Evolutionary conservation across 2,888 invertebrate species (phyloP).

Genomic region (Myathropa florea): DNA sequence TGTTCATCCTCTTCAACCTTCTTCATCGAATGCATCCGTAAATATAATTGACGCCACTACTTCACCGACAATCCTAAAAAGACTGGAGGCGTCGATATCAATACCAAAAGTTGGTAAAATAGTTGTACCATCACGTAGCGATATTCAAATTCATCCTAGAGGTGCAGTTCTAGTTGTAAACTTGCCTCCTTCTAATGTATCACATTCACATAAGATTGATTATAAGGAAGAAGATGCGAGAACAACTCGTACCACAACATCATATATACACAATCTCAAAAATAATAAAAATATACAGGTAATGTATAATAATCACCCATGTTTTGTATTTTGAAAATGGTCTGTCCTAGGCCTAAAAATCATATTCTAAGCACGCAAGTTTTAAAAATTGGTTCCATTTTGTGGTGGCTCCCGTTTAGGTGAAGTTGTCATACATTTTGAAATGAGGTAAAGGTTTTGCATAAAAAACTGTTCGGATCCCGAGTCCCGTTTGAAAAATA

Average conservation of each 20-base stretch:
- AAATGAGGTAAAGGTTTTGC: too few relatives aligned
- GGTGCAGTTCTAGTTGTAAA: constrained; percentile 92
- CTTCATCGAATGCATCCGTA: constrained; percentile 71
- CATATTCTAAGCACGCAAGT: too few relatives aligned
- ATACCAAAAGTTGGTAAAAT: constrained; percentile 66
- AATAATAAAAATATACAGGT: background rate
- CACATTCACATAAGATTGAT: constrained; percentile 28
- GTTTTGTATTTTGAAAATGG: too few relatives aligned
- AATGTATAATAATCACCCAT: too few relatives aligned
- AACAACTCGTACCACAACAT: constrained; percentile 64
- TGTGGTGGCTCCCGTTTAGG: too few relatives aligned
- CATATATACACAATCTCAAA: constrained; percentile 11
- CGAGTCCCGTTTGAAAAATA: too few relatives aligned
- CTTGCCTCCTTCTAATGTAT: constrained; percentile 84
- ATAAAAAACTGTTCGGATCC: too few relatives aligned
- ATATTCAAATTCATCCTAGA: constrained; percentile 85
- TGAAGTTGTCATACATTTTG: too few relatives aligned
- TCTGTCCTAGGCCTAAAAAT: too few relatives aligned
- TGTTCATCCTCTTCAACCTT: constrained; percentile 55
- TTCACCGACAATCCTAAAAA: constrained; percentile 49
- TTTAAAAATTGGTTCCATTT: too few relatives aligned
- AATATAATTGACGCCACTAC: constrained; percentile 71
- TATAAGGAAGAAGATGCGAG: constrained; percentile 18
- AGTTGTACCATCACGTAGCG: constrained; percentile 82
- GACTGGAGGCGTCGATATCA: constrained; percentile 73